A percentile compares a stretch with the other conserved stretches of the same genome.
phyloP scores from a whole-genome alignment of 2,888 invertebrate genomes.

The Plagodis dolabraria region DNA sequence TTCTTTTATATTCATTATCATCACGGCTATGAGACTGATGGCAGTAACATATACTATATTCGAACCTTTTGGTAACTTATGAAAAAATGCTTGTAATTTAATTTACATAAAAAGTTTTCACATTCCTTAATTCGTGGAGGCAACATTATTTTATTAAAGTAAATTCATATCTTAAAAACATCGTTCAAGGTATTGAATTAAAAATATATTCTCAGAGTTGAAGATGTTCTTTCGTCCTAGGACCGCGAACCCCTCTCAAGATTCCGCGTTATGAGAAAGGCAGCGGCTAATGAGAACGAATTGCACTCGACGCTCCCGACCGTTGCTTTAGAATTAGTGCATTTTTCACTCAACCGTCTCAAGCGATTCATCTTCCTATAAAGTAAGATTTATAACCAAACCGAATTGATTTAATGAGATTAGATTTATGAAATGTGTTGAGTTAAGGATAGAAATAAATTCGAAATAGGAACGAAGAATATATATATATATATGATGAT shows the following conservation, averaged over 20 bases:
- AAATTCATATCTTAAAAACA: too few relatives aligned
- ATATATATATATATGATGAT: neutral
- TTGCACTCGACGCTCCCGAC: constrained; percentile 57
- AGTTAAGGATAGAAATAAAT: neutral
- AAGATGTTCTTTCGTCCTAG: constrained; percentile 11
- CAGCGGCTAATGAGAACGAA: constrained; percentile 78
- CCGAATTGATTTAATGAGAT: constrained; percentile 57
- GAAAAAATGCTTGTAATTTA: too few relatives aligned
- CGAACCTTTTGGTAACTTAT: too few relatives aligned
- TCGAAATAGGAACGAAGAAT: neutral
- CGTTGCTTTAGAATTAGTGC: constrained; percentile 72
- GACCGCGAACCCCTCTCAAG: constrained; percentile 40
- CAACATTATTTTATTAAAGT: too few relatives aligned
- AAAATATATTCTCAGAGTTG: neutral
- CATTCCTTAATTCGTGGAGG: too few relatives aligned
- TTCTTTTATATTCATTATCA: too few relatives aligned
- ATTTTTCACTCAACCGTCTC: constrained; percentile 72
- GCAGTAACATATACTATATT: too few relatives aligned
- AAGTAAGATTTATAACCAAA: constrained; percentile 61
- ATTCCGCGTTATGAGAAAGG: constrained; percentile 71
- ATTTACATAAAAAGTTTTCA: too few relatives aligned
- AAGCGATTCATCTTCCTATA: constrained; percentile 69
- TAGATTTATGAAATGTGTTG: neutral
- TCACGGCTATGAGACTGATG: too few relatives aligned
- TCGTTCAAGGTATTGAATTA: too few relatives aligned